These are phyloP conservation scores for Actenoides lindsayi DNA, from an alignment of 2,113 vertebrate species.

Conservation along the genomic window DNA sequence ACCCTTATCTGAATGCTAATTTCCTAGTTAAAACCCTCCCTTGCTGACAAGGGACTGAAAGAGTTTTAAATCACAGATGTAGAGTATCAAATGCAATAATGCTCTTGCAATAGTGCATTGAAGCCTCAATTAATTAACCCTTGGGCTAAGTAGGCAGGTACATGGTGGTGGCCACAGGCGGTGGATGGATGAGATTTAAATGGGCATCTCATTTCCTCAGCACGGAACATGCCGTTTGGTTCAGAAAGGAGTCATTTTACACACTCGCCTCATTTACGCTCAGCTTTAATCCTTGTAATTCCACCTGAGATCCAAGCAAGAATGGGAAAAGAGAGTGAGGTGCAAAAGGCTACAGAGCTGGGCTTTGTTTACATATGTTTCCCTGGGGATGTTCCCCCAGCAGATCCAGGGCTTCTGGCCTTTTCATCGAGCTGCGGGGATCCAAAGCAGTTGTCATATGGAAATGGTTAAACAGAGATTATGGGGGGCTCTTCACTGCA, in stretches of 20 bases:
- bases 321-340: slow-evolving; percentile 84
- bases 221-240: slow-evolving; percentile 87
- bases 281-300: slow-evolving; percentile 90
- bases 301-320: slow-evolving; percentile 85
- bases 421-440: slow-evolving; percentile 64
- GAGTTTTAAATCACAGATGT: slow-evolving; percentile 96
- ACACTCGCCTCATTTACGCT: slow-evolving; percentile 91
- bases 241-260: slow-evolving; percentile 93
- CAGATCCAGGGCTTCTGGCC: slow-evolving; percentile 63
- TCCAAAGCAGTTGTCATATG: slow-evolving; percentile 87
- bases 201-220: slow-evolving; percentile 97
- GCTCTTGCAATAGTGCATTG: slow-evolving; percentile 87
- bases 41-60: slow-evolving; percentile 85
- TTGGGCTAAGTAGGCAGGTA: slow-evolving; percentile 88
- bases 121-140: slow-evolving; percentile 97
- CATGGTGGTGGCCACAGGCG: slow-evolving; percentile 89
- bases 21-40: slow-evolving; percentile 95
- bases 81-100: slow-evolving; percentile 92
- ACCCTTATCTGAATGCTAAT: slow-evolving; percentile 99
- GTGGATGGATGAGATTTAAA: slow-evolving; percentile 95
- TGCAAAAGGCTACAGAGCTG: slow-evolving; percentile 83
- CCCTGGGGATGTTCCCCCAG: slow-evolving; percentile 52
- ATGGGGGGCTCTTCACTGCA: slow-evolving; percentile 77
- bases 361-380: slow-evolving; percentile 87
- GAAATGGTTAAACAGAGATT: slow-evolving; percentile 85